phyloP scores from a whole-genome alignment of 2,113 vertebrate genomes.

The Bos indicus region DNA sequence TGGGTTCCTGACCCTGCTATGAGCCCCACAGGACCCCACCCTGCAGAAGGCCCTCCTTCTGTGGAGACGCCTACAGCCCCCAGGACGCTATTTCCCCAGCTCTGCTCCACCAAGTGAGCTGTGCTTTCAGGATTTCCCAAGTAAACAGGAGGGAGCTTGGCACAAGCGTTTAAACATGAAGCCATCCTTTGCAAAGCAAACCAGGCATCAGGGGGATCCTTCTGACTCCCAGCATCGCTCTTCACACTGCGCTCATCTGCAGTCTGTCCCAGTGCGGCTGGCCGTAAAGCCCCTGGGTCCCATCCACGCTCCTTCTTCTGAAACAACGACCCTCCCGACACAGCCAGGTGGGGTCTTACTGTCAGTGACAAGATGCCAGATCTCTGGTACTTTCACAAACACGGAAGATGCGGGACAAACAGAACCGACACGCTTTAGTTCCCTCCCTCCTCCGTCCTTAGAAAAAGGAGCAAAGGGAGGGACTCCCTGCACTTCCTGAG shows the following conservation, averaged over 20 bases:
- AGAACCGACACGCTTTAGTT: neutral
- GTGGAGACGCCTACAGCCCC: accelerated
- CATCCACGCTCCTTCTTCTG: neutral
- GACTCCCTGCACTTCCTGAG: too few species aligned
- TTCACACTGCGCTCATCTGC: neutral
- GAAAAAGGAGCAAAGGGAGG: neutral
- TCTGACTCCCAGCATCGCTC: neutral
- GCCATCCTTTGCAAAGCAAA: neutral
- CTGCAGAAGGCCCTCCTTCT: neutral
- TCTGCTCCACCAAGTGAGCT: neutral
- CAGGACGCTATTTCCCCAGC: accelerated
- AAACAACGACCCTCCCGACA: neutral
- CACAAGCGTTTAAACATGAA: neutral
- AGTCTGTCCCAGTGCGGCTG: neutral
- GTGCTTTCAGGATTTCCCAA: too few species aligned
- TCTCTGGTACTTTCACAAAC: neutral
- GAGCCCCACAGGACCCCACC: too few species aligned
- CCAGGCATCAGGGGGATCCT: neutral
- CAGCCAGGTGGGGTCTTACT: neutral
- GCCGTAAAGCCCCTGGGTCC: neutral
- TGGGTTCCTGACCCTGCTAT: neutral
- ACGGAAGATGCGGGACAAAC: neutral
- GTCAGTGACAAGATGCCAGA: neutral
- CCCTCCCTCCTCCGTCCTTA: neutral
- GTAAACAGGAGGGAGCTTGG: neutral